Evolutionary conservation across 30 jellyfish, hydroid and myxozoan species (phyloP).

Genomic region (Turritopsis rubra): DNA sequence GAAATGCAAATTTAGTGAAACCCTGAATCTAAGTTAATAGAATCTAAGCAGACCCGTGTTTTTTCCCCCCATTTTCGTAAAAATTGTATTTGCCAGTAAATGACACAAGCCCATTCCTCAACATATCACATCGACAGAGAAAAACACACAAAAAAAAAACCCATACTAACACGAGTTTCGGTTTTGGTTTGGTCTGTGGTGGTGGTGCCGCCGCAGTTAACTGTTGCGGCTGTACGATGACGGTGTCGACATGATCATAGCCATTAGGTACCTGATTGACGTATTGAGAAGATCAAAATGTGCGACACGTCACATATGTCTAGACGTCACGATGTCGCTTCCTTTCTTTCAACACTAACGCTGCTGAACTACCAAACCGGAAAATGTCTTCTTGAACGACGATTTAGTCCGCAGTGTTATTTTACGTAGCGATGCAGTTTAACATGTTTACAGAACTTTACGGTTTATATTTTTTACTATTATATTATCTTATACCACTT

Average conservation of each 20-base stretch:
- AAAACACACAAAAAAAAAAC: background rate
- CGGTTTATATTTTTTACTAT: too few species aligned
- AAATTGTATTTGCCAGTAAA: too few species aligned
- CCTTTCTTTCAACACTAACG: background rate
- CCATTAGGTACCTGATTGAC: conserved; percentile 7
- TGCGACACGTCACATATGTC: background rate
- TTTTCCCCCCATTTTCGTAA: too few species aligned
- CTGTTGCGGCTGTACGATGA: background rate
- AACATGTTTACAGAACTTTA: too few species aligned
- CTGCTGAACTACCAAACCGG: background rate
- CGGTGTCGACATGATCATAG: conserved; percentile 1
- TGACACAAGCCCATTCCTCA: too few species aligned
- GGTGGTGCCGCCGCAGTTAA: background rate
- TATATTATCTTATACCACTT: too few species aligned
- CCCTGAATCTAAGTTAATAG: background rate
- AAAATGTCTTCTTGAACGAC: background rate
- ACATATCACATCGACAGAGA: too few species aligned
- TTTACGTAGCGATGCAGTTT: too few species aligned
- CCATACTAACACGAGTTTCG: background rate
- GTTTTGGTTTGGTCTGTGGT: conserved; percentile 1
- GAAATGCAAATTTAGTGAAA: background rate
- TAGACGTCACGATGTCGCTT: background rate
- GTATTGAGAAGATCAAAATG: background rate
- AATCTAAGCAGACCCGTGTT: too few species aligned
- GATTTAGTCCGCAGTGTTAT: too few species aligned